Percentiles rank a stretch among this genome's conserved stretches.
These are phyloP conservation scores for Turritopsis rubra DNA, from an alignment of 30 jellyfish, hydroid and myxozoan species.

Conservation along the genomic window DNA sequence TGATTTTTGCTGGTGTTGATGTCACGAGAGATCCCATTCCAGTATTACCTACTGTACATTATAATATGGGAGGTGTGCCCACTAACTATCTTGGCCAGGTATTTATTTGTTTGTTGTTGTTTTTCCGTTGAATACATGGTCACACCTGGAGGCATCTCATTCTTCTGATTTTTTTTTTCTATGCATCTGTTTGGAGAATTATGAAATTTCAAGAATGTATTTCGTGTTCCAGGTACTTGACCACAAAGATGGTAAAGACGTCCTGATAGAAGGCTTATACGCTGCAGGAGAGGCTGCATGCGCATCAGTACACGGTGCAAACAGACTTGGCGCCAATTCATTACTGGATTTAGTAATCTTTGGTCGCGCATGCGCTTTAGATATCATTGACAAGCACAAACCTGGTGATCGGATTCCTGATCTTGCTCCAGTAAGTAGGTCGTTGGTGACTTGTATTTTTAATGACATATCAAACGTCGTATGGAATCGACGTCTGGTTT, in stretches of 20 bases:
- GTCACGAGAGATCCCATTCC: conserved; percentile 96
- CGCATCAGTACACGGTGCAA: conserved; percentile 99
- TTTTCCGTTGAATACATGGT: neutral
- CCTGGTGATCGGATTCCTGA: conserved; percentile 97
- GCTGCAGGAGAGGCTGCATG: conserved; percentile 99
- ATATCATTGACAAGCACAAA: conserved; percentile 69
- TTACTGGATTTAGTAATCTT: conserved; percentile 90
- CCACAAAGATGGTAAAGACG: conserved; percentile 83
- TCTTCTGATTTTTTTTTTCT: no score
- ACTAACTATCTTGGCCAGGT: conserved; percentile 93
- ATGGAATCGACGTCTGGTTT: neutral
- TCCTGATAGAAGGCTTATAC: conserved; percentile 73
- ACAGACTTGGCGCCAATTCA: conserved; percentile 98
- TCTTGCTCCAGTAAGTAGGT: conserved; percentile 50
- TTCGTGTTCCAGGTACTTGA: conserved; percentile 50
- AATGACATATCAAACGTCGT: neutral
- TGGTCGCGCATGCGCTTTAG: conserved; percentile 98
- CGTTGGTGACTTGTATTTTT: neutral
- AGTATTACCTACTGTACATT: conserved; percentile 98
- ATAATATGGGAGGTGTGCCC: conserved; percentile 99
- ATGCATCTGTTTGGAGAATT: no score
- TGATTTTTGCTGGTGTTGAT: conserved; percentile 97
- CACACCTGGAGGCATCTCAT: no score
- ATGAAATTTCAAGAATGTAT: neutral
- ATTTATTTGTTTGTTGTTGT: neutral